Evolutionary conservation across 2,797 vertebrate species (phyloP).

Genomic region (Dendrocincla fuliginosa): DNA sequence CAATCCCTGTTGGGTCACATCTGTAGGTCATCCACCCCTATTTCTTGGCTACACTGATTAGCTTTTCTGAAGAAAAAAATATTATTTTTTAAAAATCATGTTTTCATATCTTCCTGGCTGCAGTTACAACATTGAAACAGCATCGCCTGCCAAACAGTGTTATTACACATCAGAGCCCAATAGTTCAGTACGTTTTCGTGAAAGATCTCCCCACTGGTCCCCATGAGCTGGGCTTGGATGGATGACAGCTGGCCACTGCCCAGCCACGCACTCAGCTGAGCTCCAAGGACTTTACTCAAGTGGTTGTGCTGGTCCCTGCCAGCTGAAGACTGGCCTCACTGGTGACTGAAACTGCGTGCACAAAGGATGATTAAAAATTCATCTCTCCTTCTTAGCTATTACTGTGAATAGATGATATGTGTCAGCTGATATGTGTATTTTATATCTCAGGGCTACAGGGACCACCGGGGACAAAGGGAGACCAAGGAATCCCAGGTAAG

Average conservation of each 20-base stretch:
- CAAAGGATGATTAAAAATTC: neutral
- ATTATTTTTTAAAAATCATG: neutral
- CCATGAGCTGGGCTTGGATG: neutral
- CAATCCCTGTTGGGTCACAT: neutral
- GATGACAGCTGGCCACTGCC: neutral
- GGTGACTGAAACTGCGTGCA: neutral
- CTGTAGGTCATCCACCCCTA: conserved; percentile 7
- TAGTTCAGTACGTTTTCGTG: neutral
- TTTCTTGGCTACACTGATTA: conserved; percentile 17
- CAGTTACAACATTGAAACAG: neutral
- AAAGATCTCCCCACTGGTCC: neutral
- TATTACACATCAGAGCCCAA: neutral
- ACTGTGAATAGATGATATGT: neutral
- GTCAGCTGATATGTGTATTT: conserved; percentile 25
- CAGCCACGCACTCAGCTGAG: neutral
- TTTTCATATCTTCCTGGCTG: conserved; percentile 33
- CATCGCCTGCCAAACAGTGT: neutral
- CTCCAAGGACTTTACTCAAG: neutral
- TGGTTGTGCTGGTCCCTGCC: neutral
- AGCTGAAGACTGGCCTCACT: conserved; percentile 1
- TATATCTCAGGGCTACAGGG: conserved; percentile 53
- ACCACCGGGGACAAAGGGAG: conserved; percentile 48
- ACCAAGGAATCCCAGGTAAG: conserved; percentile 54
- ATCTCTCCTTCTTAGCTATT: neutral
- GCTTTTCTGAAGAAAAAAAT: neutral